A percentile compares a stretch with the other conserved stretches of the same genome.
These are phyloP conservation scores for Drosophila leonis DNA, from an alignment of 2,888 invertebrate genomes.

Conservation along the genomic window DNA sequence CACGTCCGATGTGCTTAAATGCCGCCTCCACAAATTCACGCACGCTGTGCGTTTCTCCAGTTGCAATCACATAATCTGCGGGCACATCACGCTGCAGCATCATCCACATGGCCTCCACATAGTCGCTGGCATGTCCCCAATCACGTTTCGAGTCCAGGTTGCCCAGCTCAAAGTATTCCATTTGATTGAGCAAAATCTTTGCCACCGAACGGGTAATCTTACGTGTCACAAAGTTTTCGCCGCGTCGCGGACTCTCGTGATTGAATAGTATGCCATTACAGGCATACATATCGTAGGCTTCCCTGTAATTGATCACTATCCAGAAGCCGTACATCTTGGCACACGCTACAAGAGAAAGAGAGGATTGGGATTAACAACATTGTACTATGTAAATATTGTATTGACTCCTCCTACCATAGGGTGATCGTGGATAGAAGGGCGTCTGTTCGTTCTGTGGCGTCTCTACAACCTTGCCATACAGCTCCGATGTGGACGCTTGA, in stretches of 20 bases:
- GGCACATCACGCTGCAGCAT: slow-evolving; percentile 97
- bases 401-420: slow-evolving; percentile 92
- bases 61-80: slow-evolving; percentile 98
- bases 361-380: background rate
- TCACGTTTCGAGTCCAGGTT: slow-evolving; percentile 98
- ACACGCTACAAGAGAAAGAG: slow-evolving; percentile 89
- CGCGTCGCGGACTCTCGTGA: slow-evolving; percentile 97
- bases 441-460: slow-evolving; percentile 97
- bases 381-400: too few species aligned
- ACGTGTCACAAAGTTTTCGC: slow-evolving; percentile 99
- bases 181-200: slow-evolving; percentile 95
- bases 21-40: slow-evolving; percentile 97
- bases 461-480: slow-evolving; percentile 97
- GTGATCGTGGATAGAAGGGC: slow-evolving; percentile 98
- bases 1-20: slow-evolving; percentile 92
- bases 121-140: slow-evolving; percentile 99
- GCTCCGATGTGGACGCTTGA: slow-evolving; percentile 98
- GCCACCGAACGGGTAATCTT: slow-evolving; percentile 99
- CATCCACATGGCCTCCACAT: slow-evolving; percentile 99
- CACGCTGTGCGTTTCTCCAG: slow-evolving; percentile 97
- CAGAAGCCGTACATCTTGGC: slow-evolving; percentile 98
- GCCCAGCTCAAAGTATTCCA: slow-evolving; percentile 95
- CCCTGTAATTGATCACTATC: slow-evolving; percentile 98
- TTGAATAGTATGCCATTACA: slow-evolving; percentile 98
- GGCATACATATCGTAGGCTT: slow-evolving; percentile 97